Evolutionary conservation across 2,888 invertebrate species (phyloP).

Genomic region (Macaria liturata): DNA sequence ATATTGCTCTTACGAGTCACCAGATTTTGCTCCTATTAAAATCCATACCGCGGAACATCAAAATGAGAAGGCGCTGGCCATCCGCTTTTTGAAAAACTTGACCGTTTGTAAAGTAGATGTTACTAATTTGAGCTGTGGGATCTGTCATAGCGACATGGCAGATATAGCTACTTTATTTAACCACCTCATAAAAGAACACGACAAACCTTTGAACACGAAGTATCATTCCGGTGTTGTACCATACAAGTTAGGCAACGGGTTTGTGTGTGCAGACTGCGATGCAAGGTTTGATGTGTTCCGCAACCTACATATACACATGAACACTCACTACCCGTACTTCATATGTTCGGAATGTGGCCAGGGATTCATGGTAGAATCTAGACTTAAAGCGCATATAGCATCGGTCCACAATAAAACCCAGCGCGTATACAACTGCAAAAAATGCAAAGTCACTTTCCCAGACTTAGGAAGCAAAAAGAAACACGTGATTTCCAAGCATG

Average conservation of each 20-base stretch:
- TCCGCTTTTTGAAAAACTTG: not conserved
- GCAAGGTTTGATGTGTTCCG: slow-evolving; percentile 4
- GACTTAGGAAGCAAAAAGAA: slow-evolving; percentile 3
- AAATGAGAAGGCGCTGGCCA: not conserved
- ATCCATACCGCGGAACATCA: slow-evolving; percentile 4
- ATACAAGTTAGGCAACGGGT: slow-evolving; percentile 16
- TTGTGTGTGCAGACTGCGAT: slow-evolving; percentile 16
- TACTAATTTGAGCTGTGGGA: slow-evolving; percentile 23
- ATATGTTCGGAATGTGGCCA: slow-evolving; percentile 49
- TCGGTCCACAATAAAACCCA: slow-evolving; percentile 1
- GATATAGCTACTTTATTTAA: slow-evolving; percentile 12
- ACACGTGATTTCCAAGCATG: slow-evolving; percentile 39
- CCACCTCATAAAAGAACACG: slow-evolving; percentile 21
- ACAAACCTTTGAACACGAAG: slow-evolving; percentile 14
- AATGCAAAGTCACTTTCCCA: slow-evolving; percentile 5
- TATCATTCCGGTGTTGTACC: slow-evolving; percentile 23
- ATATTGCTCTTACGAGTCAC: slow-evolving; percentile 46
- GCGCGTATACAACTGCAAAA: not conserved
- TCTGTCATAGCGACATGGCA: slow-evolving; percentile 20
- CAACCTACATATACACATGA: slow-evolving; percentile 50
- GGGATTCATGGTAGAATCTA: slow-evolving; percentile 5
- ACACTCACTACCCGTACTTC: slow-evolving; percentile 53
- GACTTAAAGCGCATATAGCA: slow-evolving; percentile 3
- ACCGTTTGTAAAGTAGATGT: slow-evolving; percentile 21
- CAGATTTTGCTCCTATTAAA: slow-evolving; percentile 12